Base-by-base conservation (phyloP, 2,888 invertebrate species). In the Ormia ochracea region DNA sequence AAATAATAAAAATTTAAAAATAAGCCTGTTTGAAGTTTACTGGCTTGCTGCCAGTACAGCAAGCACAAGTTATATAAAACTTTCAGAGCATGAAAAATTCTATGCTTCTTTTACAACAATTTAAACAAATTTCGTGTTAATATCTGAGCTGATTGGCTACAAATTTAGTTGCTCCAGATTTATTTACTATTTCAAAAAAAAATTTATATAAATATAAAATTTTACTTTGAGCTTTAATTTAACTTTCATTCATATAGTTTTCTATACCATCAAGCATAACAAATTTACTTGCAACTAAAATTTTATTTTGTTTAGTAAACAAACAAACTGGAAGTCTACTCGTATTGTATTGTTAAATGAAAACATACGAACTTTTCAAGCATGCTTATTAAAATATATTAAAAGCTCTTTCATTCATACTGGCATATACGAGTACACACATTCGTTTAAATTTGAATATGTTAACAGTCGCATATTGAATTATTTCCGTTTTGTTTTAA, bases 401-500 rank as follows among this genome's bases (percentile, higher is more conserved):
- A n/a, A n/a, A n/a, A n/a, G n/a, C n/a, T n/a, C n/a, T n/a, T n/a
- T n/a, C n/a, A n/a, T n/a, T n/a, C n/a, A n/a, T n/a, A n/a, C n/a
- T n/a, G n/a, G n/a, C 10, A n/a, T 7, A 41, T 2, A 19, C 7
- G 19, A 7, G 0, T 5, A 19, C 23, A 4, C 6, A 23, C 19
- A 43, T 6, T 1, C 31, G 19, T n/a, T 5, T 12, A 10, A 14
- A 26, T 52, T 31, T 31, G 43, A 10, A 41, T 66, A 56, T 45
- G 19, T 41, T 43, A 31, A 21, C 28, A 41, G 31, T 21, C 17
- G 12, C 58, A 33, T 56, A 68, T 68, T 38, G 52, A 43, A 61
- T 78, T 68, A 70, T 70, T 75, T 79, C 78, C 74, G 79, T 61
- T 75, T 74, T 63, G 21, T 56, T 59, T 68, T 36, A 4, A 33